Percentiles rank a stretch among this genome's conserved stretches.
phyloP scores from a whole-genome alignment of 2,888 invertebrate genomes.

The Tetrapedia diversipes region DNA sequence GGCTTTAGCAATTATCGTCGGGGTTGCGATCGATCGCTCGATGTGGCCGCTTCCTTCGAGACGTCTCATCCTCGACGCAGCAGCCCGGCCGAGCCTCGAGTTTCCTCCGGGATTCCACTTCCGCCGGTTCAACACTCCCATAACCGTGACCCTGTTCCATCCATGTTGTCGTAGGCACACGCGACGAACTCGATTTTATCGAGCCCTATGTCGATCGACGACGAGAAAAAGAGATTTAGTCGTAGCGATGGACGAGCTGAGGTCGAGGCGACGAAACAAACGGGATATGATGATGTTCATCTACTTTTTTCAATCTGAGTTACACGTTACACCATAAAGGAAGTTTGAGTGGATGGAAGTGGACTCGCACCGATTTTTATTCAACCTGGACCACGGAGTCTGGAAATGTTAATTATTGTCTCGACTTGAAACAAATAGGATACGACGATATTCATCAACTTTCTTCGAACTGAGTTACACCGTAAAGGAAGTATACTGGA shows the following conservation, averaged over 20 bases:
- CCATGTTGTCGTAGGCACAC: constrained; percentile 2
- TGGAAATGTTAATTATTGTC: too few species aligned
- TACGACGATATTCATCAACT: too few species aligned
- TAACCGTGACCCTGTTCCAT: constrained; percentile 22
- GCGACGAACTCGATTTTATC: constrained; percentile 5
- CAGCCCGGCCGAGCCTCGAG: not conserved
- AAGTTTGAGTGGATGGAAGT: too few species aligned
- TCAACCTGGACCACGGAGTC: too few species aligned
- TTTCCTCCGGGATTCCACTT: not conserved
- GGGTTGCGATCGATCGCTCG: constrained; percentile 54
- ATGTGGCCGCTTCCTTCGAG: constrained; percentile 30
- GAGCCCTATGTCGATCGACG: not conserved
- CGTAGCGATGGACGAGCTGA: not conserved
- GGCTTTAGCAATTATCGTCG: constrained; percentile 54
- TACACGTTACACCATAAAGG: too few species aligned
- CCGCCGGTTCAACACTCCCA: constrained; percentile 20
- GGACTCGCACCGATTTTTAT: too few species aligned
- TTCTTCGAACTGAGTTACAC: too few species aligned
- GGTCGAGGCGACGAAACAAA: not conserved
- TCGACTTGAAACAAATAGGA: too few species aligned
- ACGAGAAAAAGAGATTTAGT: not conserved
- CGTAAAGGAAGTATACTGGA: too few species aligned
- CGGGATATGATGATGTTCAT: constrained; percentile 22
- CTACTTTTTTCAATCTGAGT: constrained; percentile 11
- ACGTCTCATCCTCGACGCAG: constrained; percentile 15